Conservation (phyloP, 2,888 invertebrate species). For the Hypomecis atomaria region DNA sequence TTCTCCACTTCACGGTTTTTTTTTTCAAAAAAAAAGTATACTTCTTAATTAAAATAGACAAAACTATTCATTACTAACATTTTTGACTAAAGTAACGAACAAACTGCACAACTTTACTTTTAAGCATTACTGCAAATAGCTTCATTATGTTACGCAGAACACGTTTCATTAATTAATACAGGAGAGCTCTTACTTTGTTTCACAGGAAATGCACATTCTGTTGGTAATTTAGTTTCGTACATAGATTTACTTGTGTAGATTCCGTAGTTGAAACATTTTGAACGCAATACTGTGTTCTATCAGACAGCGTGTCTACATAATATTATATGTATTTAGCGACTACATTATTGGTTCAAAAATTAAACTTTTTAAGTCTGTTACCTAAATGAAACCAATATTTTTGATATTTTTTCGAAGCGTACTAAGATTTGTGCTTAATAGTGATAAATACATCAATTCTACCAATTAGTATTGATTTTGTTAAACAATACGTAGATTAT, state of each 20-base stretch:
- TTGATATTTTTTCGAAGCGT: background rate
- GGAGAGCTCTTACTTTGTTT: background rate
- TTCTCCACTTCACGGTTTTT: too few species aligned
- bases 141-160: background rate
- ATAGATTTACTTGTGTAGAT: too few species aligned
- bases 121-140: background rate
- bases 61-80: background rate
- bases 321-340: too few species aligned
- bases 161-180: background rate
- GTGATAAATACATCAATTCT: too few species aligned
- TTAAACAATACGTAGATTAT: too few species aligned
- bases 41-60: background rate
- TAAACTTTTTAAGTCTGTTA: too few species aligned
- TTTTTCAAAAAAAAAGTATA: background rate
- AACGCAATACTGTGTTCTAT: background rate
- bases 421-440: too few species aligned
- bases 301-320: too few species aligned
- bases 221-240: background rate
- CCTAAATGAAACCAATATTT: background rate
- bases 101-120: background rate
- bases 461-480: too few species aligned
- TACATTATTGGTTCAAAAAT: too few species aligned
- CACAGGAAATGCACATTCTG: constrained; percentile 1
- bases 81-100: too few species aligned
- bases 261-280: too few species aligned